phyloP scores from a whole-genome alignment of 1,140 invertebrate species.

The Pararge aegeria region DNA sequence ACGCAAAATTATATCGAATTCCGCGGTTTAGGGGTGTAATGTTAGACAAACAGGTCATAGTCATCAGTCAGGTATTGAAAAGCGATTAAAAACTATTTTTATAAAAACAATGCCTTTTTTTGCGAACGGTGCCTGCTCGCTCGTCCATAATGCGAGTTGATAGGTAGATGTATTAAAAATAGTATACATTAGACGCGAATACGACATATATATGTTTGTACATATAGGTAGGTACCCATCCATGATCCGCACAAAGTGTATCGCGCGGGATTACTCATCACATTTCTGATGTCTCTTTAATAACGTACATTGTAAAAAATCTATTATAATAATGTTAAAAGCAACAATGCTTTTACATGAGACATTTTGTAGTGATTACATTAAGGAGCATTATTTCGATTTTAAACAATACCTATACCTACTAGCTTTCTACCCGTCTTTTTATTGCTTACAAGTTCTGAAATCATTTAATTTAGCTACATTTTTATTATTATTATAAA shows the following conservation, averaged over 20 bases:
- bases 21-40: no score
- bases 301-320: constrained; percentile 23
- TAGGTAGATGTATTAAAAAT: constrained; percentile 80
- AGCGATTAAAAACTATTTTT: no score
- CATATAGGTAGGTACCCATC: neutral
- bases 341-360: constrained; percentile 5
- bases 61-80: no score
- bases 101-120: no score
- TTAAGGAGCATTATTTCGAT: neutral
- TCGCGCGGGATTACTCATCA: constrained; percentile 49
- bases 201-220: constrained; percentile 61
- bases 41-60: no score
- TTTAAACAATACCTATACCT: neutral
- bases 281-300: constrained; percentile 39
- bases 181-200: constrained; percentile 76
- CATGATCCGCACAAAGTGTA: constrained; percentile 47
- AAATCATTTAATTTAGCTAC: no score
- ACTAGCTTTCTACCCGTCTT: no score
- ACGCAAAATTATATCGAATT: no score
- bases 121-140: constrained; percentile 57
- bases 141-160: constrained; percentile 78
- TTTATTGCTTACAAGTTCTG: no score
- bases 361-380: constrained; percentile 1
- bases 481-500: no score
- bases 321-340: constrained; percentile 31